Conservation (phyloP, 92 coral and sea anemone species). For the Epizoanthus stellaris region DNA sequence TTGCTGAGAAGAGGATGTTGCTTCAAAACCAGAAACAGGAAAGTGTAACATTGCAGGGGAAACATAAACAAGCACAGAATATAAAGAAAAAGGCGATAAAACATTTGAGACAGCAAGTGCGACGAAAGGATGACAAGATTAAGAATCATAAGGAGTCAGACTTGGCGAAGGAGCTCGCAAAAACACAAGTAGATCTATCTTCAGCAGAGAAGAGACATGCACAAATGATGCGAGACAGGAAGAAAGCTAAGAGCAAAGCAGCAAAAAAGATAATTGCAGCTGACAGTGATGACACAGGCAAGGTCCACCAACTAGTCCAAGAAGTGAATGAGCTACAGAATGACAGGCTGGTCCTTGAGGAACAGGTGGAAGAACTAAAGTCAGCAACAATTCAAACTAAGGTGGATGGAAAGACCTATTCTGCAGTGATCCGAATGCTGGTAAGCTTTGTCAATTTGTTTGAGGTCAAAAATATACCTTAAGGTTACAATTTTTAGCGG, state of each 20-base stretch:
- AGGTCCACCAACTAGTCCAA: not conserved
- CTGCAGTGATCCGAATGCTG: conserved; percentile 6
- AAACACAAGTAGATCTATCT: conserved; percentile 1
- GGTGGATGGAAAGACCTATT: conserved; percentile 19
- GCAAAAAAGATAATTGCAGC: conserved; percentile 1
- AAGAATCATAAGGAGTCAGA: conserved; percentile 7
- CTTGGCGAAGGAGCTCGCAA: conserved; percentile 1
- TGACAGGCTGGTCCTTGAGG: conserved; percentile 3
- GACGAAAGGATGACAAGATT: conserved; percentile 1
- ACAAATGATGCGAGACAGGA: not conserved
- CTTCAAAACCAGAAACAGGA: conserved; percentile 9
- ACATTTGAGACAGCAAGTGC: not conserved
- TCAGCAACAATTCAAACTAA: not conserved
- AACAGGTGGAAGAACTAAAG: conserved; percentile 5
- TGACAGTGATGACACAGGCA: not conserved
- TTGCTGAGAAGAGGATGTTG: conserved; percentile 1
- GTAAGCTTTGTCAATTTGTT: conserved; percentile 2
- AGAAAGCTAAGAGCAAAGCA: not conserved
- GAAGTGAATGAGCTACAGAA: conserved; percentile 7
- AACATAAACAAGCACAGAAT: conserved; percentile 1
- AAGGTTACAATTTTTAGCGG: too few species aligned
- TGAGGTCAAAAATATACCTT: not conserved
- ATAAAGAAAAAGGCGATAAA: not conserved
- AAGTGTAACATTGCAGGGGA: conserved; percentile 9
- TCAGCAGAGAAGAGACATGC: conserved; percentile 13